These are phyloP conservation scores for Leptobrachium leishanense DNA, from an alignment of 2,113 vertebrate genomes.

Conservation along the genomic window DNA sequence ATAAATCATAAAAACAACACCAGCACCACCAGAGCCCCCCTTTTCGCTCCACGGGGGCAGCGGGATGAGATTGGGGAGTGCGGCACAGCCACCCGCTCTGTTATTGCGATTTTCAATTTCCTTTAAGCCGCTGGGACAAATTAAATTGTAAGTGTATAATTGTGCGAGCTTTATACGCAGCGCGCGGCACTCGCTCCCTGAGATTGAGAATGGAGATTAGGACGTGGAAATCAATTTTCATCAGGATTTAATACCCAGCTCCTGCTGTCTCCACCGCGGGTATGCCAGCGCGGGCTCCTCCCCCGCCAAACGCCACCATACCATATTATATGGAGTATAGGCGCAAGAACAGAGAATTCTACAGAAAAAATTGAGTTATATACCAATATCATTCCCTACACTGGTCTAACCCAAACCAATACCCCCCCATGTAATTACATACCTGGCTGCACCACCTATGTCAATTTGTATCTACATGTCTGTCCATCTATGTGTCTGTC, in stretches of 20 bases:
- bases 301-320: neutral
- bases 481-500: too few species aligned
- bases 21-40: too few species aligned
- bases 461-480: too few species aligned
- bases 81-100: neutral
- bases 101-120: slow-evolving; percentile 49
- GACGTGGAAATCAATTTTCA: slow-evolving; percentile 56
- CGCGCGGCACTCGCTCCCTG: slow-evolving; percentile 31
- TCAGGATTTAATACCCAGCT: slow-evolving; percentile 54
- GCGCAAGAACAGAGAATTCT: neutral
- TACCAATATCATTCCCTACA: too few species aligned
- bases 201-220: slow-evolving; percentile 52
- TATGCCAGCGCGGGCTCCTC: slow-evolving; percentile 10
- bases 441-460: too few species aligned
- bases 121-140: slow-evolving; percentile 52
- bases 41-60: neutral
- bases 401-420: too few species aligned
- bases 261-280: slow-evolving; percentile 42
- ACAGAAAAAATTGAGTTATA: too few species aligned
- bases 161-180: slow-evolving; percentile 35
- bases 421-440: too few species aligned
- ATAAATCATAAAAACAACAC: slow-evolving; percentile 21
- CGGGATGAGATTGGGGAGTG: slow-evolving; percentile 29
- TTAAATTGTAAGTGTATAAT: slow-evolving; percentile 57
- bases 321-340: neutral